Evolutionary conservation across 2,888 invertebrate genomes (phyloP).

Genomic region (Homarus gammarus): DNA sequence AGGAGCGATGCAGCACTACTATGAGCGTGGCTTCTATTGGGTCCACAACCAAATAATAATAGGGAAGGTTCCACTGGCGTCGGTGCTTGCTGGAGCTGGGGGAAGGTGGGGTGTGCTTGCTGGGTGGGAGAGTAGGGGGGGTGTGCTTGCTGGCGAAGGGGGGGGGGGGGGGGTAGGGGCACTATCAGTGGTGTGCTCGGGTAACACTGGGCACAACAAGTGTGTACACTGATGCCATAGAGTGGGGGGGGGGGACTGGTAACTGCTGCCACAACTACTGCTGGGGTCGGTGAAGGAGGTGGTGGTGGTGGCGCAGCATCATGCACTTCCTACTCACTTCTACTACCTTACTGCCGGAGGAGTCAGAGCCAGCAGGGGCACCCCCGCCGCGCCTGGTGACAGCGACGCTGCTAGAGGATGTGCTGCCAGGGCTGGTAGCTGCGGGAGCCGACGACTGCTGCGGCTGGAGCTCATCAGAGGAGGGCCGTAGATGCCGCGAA

Average conservation of each 20-base stretch:
- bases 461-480: conserved; percentile 53
- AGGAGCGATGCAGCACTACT: too few relatives aligned
- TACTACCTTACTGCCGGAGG: conserved; percentile 70
- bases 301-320: conserved; percentile 18
- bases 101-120: too few relatives aligned
- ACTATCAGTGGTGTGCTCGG: too few relatives aligned
- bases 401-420: conserved; percentile 34
- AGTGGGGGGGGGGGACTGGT: too few relatives aligned
- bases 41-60: too few relatives aligned
- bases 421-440: conserved; percentile 39
- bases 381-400: conserved; percentile 24
- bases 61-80: neutral
- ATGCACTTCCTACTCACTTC: conserved; percentile 72
- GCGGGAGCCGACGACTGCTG: conserved; percentile 6
- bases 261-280: neutral
- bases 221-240: too few relatives aligned
- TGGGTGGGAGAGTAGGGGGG: too few relatives aligned
- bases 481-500: conserved; percentile 60
- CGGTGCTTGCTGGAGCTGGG: neutral
- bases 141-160: too few relatives aligned
- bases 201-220: too few relatives aligned
- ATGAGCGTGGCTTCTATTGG: too few relatives aligned
- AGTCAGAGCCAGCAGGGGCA: conserved; percentile 35
- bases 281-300: neutral
- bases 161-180: too few relatives aligned